These are phyloP conservation scores for Phocides pigmalion DNA, from an alignment of 1,140 invertebrate genomes.

Conservation along the genomic window DNA sequence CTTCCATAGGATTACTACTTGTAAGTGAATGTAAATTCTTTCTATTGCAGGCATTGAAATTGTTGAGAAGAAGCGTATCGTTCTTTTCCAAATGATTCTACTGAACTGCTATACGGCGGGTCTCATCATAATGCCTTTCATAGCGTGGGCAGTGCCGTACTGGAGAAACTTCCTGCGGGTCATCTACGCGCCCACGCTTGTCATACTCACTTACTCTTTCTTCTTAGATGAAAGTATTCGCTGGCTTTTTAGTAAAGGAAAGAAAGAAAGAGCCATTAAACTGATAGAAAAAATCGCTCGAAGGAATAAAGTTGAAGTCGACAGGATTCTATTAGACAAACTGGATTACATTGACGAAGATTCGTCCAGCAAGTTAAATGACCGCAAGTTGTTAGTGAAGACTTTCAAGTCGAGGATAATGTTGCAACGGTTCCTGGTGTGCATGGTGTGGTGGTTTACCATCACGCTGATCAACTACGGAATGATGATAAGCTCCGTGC, in stretches of 20 bases:
- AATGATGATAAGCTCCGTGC: constrained; percentile 91
- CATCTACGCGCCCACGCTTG: constrained; percentile 70
- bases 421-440: constrained; percentile 82
- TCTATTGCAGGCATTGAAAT: constrained; percentile 72
- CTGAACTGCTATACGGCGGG: constrained; percentile 70
- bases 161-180: constrained; percentile 70
- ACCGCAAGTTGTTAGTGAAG: constrained; percentile 59
- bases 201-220: constrained; percentile 68
- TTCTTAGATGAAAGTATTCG: constrained; percentile 74
- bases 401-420: constrained; percentile 70
- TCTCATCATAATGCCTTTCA: constrained; percentile 67
- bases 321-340: constrained; percentile 54
- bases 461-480: constrained; percentile 93
- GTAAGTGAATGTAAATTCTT: too few relatives aligned
- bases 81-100: constrained; percentile 71
- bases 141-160: constrained; percentile 71
- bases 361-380: constrained; percentile 40
- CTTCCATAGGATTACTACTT: too few relatives aligned
- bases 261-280: constrained; percentile 54
- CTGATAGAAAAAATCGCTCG: constrained; percentile 69
- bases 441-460: constrained; percentile 89
- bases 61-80: constrained; percentile 65
- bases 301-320: constrained; percentile 57
- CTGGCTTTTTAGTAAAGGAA: constrained; percentile 89
- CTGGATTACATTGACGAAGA: constrained; percentile 61